Conservation (phyloP, 2,888 invertebrate species). For the Frankliniella fusca region DNA sequence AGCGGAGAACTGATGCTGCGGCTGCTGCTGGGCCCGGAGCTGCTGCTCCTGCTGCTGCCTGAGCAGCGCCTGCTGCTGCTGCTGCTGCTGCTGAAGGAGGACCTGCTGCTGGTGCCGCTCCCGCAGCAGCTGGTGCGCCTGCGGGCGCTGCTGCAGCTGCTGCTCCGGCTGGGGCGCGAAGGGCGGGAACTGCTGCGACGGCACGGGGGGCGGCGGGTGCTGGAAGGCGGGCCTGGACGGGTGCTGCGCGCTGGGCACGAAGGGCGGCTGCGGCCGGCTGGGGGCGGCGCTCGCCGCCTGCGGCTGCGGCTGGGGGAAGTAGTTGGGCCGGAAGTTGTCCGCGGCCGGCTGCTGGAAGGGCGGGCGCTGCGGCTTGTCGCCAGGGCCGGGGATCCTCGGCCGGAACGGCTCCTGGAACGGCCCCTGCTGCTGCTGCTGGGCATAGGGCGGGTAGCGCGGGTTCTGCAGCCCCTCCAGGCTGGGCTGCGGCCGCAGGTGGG, state of each 20-base stretch:
- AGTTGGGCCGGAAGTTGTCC: constrained; percentile 4
- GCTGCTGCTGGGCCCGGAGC: constrained; percentile 40
- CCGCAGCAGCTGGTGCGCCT: constrained; percentile 37
- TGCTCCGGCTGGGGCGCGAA: constrained; percentile 35
- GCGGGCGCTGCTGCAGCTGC: constrained; percentile 40
- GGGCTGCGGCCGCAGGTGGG: constrained; percentile 39
- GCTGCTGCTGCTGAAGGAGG: constrained; percentile 42
- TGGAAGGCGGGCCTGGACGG: constrained; percentile 29
- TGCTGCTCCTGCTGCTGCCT: constrained; percentile 42
- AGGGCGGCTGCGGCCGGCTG: constrained; percentile 31
- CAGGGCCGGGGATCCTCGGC: background rate
- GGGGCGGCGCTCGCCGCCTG: background rate
- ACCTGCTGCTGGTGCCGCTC: constrained; percentile 42
- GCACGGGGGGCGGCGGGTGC: constrained; percentile 30
- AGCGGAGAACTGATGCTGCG: constrained; percentile 43
- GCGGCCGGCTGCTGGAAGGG: constrained; percentile 12
- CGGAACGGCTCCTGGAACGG: constrained; percentile 29
- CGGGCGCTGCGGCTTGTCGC: constrained; percentile 14
- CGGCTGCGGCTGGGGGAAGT: background rate
- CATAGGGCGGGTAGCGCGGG: constrained; percentile 30
- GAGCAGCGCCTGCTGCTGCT: constrained; percentile 47
- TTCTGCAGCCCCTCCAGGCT: constrained; percentile 38
- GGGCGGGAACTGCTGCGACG: constrained; percentile 3
- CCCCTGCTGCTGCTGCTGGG: constrained; percentile 33
- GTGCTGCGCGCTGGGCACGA: background rate